Percentiles rank a stretch among this genome's conserved stretches.
These are phyloP conservation scores for Medauroidea extradentata DNA, from an alignment of 1,140 invertebrate genomes.

Conservation along the genomic window DNA sequence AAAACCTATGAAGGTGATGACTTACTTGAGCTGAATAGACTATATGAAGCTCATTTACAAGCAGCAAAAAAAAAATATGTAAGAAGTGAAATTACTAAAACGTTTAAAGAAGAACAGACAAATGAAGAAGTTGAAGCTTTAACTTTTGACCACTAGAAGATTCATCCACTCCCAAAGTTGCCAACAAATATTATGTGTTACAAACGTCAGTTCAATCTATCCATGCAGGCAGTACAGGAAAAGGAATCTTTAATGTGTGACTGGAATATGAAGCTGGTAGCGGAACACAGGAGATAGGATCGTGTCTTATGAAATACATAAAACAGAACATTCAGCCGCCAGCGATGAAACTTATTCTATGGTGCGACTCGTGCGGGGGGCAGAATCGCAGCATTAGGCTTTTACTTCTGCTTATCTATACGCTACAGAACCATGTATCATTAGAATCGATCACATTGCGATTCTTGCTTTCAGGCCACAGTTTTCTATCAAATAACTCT, in stretches of 20 bases:
- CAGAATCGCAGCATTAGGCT: slow-evolving; percentile 41
- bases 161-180: slow-evolving; percentile 31
- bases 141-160: slow-evolving; percentile 37
- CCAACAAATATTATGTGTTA: slow-evolving; percentile 31
- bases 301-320: slow-evolving; percentile 33
- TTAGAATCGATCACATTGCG: slow-evolving; percentile 30
- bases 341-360: slow-evolving; percentile 34
- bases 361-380: slow-evolving; percentile 38
- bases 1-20: too few species aligned
- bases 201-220: slow-evolving; percentile 33
- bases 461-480: slow-evolving; percentile 20
- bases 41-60: too few species aligned
- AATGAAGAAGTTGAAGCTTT: slow-evolving; percentile 3
- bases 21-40: too few species aligned
- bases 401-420: slow-evolving; percentile 29
- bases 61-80: too few species aligned
- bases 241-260: slow-evolving; percentile 32
- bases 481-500: too few species aligned
- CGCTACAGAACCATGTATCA: slow-evolving; percentile 24
- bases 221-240: slow-evolving; percentile 21
- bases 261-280: slow-evolving; percentile 31
- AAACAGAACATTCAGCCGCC: slow-evolving; percentile 17
- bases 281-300: slow-evolving; percentile 36
- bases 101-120: too few species aligned
- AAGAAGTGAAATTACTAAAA: too few species aligned